phyloP scores from a whole-genome alignment of 35 echinoderm and acorn worm genomes.

The Patiria miniata region DNA sequence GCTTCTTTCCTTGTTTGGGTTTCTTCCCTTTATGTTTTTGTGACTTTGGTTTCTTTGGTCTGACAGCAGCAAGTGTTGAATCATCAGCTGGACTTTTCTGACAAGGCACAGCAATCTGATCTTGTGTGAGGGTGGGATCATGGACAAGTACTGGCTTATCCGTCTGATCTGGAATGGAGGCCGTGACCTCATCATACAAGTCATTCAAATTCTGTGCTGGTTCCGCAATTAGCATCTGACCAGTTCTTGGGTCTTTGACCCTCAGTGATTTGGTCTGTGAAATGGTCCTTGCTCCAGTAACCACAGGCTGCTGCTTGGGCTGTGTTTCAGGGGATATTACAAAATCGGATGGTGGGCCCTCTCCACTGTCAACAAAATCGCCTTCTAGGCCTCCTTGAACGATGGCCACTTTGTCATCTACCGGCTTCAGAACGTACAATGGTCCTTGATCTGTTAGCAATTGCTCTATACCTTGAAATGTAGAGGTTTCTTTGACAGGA shows the following conservation, averaged over 20 bases:
- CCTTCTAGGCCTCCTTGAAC: background rate
- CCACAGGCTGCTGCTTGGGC: constrained; percentile 29
- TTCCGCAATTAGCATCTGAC: constrained; percentile 41
- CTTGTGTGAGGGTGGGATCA: background rate
- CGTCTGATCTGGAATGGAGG: constrained; percentile 37
- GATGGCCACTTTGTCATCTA: background rate
- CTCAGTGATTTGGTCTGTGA: constrained; percentile 30
- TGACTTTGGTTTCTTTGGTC: constrained; percentile 1
- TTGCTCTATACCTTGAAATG: constrained; percentile 19
- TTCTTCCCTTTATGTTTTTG: background rate
- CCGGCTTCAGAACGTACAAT: constrained; percentile 20
- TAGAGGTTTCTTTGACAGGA: background rate
- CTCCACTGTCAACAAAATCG: background rate
- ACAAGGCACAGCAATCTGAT: constrained; percentile 8
- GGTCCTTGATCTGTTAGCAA: constrained; percentile 49
- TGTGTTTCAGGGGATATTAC: background rate
- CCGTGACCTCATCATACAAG: constrained; percentile 21
- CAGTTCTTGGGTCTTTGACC: constrained; percentile 50
- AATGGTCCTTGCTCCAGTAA: constrained; percentile 36
- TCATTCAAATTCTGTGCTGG: constrained; percentile 47
- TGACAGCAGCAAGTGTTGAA: background rate
- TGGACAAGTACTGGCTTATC: constrained; percentile 23
- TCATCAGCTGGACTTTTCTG: background rate
- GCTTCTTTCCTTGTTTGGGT: background rate
- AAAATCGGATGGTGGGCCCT: constrained; percentile 16